These are phyloP conservation scores for Campaea margaritaria DNA, from an alignment of 2,888 invertebrate genomes.

Conservation along the genomic window DNA sequence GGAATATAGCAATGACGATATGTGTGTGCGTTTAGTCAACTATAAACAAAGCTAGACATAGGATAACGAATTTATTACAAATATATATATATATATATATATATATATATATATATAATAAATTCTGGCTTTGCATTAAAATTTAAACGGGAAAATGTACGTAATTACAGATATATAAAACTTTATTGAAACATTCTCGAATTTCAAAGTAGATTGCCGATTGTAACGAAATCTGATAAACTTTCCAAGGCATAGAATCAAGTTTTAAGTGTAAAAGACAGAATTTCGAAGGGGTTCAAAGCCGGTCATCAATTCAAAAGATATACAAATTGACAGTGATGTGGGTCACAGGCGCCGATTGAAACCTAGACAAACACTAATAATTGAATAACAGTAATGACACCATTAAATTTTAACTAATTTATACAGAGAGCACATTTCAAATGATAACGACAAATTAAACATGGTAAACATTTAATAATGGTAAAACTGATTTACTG, in stretches of 20 bases:
- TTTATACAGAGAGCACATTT: not conserved
- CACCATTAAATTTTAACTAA: constrained; percentile 17
- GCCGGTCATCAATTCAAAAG: constrained; percentile 37
- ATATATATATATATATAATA: no score
- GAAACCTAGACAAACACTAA: constrained; percentile 33
- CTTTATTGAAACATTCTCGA: constrained; percentile 21
- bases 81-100: no score
- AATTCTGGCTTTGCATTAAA: not conserved
- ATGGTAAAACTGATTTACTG: not conserved
- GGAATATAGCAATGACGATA: constrained; percentile 8
- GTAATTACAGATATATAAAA: not conserved
- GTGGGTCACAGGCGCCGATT: constrained; percentile 39
- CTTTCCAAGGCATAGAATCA: constrained; percentile 31
- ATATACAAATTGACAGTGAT: constrained; percentile 45
- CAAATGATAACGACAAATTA: no score
- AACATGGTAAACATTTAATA: not conserved
- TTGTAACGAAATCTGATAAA: constrained; percentile 33
- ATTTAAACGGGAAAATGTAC: not conserved
- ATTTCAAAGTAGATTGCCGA: constrained; percentile 28
- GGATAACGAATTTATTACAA: not conserved
- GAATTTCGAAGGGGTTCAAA: constrained; percentile 33
- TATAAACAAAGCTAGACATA: not conserved
- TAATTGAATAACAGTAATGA: constrained; percentile 29
- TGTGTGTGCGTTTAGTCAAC: not conserved
- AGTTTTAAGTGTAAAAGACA: constrained; percentile 35